Evolutionary conservation across 2,113 vertebrate species (phyloP).

Genomic region (Burhinus bistriatus): DNA sequence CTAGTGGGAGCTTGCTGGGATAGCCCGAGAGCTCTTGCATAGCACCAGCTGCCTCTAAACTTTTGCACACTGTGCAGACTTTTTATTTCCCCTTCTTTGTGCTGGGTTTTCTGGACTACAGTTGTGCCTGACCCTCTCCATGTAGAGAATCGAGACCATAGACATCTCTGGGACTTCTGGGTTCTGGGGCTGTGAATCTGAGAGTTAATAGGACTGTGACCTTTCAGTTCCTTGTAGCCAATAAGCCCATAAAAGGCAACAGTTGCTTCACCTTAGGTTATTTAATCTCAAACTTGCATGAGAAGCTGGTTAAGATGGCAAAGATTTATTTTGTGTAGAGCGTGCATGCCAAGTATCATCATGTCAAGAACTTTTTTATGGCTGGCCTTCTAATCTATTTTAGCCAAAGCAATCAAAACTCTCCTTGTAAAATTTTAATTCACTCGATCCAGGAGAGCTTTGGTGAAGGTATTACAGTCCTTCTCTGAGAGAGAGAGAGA

Average conservation of each 20-base stretch:
- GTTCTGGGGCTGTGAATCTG: background rate
- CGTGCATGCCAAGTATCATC: background rate
- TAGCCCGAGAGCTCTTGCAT: background rate
- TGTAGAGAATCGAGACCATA: background rate
- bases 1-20: background rate
- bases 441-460: background rate
- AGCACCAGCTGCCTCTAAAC: background rate
- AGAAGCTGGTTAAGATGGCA: background rate
- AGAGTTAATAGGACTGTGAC: background rate
- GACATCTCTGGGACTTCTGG: background rate
- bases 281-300: background rate
- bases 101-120: background rate
- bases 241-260: background rate
- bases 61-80: rapidly evolving
- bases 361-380: background rate
- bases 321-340: background rate
- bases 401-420: background rate
- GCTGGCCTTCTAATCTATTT: background rate
- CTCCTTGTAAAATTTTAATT: background rate
- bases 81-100: background rate
- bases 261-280: background rate
- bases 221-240: background rate
- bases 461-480: background rate
- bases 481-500: background rate
- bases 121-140: background rate